Percentiles rank a stretch among this genome's conserved stretches.
These are phyloP conservation scores for Synodontis membranacea DNA, from an alignment of 2,113 vertebrate genomes.

Conservation along the genomic window DNA sequence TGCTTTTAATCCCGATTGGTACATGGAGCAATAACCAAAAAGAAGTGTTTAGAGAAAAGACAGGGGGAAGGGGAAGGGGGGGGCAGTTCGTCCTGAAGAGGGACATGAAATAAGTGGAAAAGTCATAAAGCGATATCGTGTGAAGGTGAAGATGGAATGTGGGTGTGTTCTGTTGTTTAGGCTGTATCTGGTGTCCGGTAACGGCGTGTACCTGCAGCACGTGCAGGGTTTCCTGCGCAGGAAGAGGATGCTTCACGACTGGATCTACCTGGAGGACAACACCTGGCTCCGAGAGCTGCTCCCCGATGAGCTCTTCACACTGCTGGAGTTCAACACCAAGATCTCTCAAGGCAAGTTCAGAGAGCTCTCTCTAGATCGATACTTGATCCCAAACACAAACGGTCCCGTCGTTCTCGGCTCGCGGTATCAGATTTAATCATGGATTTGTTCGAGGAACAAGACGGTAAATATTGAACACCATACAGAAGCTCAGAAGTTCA, in stretches of 20 bases:
- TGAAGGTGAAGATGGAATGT: neutral
- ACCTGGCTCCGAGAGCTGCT: slow-evolving; percentile 58
- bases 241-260: slow-evolving; percentile 61
- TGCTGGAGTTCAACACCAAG: slow-evolving; percentile 66
- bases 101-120: no score
- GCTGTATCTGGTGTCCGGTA: slow-evolving; percentile 62
- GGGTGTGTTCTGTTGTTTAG: slow-evolving; percentile 27
- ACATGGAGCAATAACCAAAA: no score
- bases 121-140: neutral
- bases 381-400: neutral
- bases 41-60: no score
- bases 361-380: neutral
- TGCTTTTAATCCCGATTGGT: no score
- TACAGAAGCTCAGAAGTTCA: neutral
- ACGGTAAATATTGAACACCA: neutral
- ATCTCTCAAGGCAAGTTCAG: slow-evolving; percentile 59
- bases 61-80: no score
- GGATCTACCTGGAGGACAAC: slow-evolving; percentile 64
- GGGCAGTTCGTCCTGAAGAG: no score
- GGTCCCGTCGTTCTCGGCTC: no score
- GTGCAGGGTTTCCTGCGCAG: slow-evolving; percentile 60
- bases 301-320: slow-evolving; percentile 54
- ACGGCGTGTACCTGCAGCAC: slow-evolving; percentile 57
- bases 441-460: neutral
- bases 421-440: neutral